phyloP scores from a whole-genome alignment of 1,140 invertebrate genomes.

The Zaprionus nigranus region DNA sequence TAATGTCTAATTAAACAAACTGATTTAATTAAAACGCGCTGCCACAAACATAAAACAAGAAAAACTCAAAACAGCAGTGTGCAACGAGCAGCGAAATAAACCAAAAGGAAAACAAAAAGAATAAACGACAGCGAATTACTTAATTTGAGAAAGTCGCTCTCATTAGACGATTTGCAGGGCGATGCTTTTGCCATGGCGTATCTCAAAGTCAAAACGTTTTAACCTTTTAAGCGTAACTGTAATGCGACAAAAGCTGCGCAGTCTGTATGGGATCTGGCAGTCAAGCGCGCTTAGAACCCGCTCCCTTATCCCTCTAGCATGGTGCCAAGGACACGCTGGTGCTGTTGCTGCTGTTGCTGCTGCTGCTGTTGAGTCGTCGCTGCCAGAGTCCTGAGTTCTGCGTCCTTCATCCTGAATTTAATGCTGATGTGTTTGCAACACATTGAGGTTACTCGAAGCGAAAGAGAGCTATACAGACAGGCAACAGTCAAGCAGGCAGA shows the following conservation, averaged over 20 bases:
- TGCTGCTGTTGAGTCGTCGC: background rate
- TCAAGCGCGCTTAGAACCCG: background rate
- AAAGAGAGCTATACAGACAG: constrained; percentile 50
- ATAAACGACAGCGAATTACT: constrained; percentile 55
- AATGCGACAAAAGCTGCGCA: constrained; percentile 73
- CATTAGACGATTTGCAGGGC: constrained; percentile 66
- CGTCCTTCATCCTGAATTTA: constrained; percentile 32
- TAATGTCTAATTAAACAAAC: constrained; percentile 66
- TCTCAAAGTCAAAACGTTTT: constrained; percentile 78
- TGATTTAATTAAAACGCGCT: constrained; percentile 56
- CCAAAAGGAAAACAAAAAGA: constrained; percentile 9
- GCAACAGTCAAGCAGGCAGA: constrained; percentile 46
- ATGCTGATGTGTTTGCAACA: constrained; percentile 70
- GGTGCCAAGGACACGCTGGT: constrained; percentile 64
- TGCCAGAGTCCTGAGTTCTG: constrained; percentile 24
- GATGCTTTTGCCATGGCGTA: constrained; percentile 29
- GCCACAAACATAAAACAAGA: constrained; percentile 8
- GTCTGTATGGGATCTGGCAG: constrained; percentile 22
- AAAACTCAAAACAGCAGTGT: background rate
- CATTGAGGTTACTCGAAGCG: constrained; percentile 78
- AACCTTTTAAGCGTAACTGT: constrained; percentile 78
- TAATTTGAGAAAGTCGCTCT: constrained; percentile 65
- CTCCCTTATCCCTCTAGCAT: background rate
- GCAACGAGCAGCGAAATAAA: constrained; percentile 11
- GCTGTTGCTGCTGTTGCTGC: background rate